These are phyloP conservation scores for Epizoanthus ramosus DNA, from an alignment of 92 coral and sea anemone species.

Conservation along the genomic window DNA sequence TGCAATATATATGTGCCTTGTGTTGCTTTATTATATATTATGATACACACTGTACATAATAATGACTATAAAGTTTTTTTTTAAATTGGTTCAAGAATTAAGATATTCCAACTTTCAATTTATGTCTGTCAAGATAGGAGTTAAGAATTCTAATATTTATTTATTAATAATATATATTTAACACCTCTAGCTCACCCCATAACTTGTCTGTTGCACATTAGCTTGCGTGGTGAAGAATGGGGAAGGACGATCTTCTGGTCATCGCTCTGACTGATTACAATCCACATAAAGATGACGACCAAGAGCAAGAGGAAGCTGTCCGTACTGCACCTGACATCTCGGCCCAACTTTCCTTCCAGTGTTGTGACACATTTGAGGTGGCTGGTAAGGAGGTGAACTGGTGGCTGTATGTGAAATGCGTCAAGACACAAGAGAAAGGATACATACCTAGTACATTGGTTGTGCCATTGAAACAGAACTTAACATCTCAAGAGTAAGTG, in stretches of 20 bases:
- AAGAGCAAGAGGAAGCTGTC: slow-evolving; percentile 52
- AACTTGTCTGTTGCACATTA: no score
- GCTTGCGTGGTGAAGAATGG: background rate
- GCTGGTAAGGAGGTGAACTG: slow-evolving; percentile 73
- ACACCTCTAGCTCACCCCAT: no score
- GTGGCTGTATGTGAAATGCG: slow-evolving; percentile 86
- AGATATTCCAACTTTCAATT: no score
- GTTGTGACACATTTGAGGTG: slow-evolving; percentile 75
- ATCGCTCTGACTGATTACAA: slow-evolving; percentile 70
- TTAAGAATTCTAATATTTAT: no score
- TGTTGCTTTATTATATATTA: no score
- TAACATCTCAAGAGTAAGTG: slow-evolving; percentile 78
- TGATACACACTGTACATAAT: no score
- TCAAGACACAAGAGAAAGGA: slow-evolving; percentile 60
- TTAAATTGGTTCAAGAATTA: no score
- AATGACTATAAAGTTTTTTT: no score
- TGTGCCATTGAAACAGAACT: slow-evolving; percentile 71
- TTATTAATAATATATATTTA: no score
- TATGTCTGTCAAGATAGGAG: no score
- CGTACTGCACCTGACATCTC: slow-evolving; percentile 72
- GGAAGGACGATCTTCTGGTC: slow-evolving; percentile 52
- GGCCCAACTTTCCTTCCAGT: slow-evolving; percentile 71
- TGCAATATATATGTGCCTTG: no score
- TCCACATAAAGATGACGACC: slow-evolving; percentile 69
- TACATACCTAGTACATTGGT: slow-evolving; percentile 86